A percentile compares a stretch with the other conserved stretches of the same genome.
Conservation (phyloP, 2,113 vertebrate genomes). For the Chaetodon trifascialis region DNA sequence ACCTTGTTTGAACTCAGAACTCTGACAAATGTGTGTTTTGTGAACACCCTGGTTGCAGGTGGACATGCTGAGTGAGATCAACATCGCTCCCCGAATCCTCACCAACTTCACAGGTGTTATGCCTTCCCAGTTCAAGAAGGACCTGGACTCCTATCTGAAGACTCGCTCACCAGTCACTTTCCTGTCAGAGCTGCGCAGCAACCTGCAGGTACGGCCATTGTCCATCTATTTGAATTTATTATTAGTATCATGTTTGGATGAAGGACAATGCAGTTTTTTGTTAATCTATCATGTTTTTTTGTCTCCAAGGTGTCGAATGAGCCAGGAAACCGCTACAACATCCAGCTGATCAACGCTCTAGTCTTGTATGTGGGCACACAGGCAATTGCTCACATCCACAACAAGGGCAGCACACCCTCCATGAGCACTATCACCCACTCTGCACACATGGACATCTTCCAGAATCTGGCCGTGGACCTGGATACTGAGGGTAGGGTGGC, state of each 20-base stretch:
- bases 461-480: constrained; percentile 97
- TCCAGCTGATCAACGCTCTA: constrained; percentile 98
- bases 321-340: constrained; percentile 99
- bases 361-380: constrained; percentile 99
- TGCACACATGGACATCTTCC: constrained; percentile 99
- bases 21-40: not conserved
- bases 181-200: constrained; percentile 97
- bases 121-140: constrained; percentile 99
- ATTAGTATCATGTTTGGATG: not conserved
- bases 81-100: constrained; percentile 97
- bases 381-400: constrained; percentile 98
- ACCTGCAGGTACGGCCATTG: constrained; percentile 89
- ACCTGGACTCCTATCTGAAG: constrained; percentile 99
- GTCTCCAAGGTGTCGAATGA: constrained; percentile 94
- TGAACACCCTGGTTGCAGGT: constrained; percentile 83
- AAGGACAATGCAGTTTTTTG: no score
- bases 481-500: constrained; percentile 94
- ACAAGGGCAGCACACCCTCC: constrained; percentile 98
- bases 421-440: constrained; percentile 99
- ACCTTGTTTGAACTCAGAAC: not conserved
- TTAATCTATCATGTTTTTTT: not conserved
- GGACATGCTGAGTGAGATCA: constrained; percentile 99
- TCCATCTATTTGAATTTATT: fast-evolving
- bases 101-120: constrained; percentile 99
- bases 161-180: constrained; percentile 98